Percentiles rank a stretch among this genome's conserved stretches.
phyloP scores from a whole-genome alignment of 2,113 vertebrate genomes.

The Gambusia affinis region DNA sequence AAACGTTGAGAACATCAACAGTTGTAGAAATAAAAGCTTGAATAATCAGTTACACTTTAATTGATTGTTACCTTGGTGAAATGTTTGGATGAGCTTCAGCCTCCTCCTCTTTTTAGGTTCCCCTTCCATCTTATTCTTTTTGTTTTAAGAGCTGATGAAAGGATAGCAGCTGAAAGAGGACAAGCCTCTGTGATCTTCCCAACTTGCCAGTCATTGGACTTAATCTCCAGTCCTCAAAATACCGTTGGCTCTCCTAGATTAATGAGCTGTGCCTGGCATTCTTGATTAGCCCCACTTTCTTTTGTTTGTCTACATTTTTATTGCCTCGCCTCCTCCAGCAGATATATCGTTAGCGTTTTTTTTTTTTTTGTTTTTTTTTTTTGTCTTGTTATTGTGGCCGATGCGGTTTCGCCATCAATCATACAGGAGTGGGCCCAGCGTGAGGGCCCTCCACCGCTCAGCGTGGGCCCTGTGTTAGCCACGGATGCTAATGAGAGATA shows the following conservation, averaged over 20 bases:
- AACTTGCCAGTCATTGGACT: conserved; percentile 54
- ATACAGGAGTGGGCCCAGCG: conserved; percentile 63
- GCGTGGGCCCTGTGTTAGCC: conserved; percentile 68
- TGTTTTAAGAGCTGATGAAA: conserved; percentile 60
- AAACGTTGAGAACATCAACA: background rate
- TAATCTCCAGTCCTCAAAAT: conserved; percentile 56
- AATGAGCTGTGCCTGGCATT: conserved; percentile 66
- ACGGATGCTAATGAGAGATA: conserved; percentile 78
- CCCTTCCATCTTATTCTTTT: conserved; percentile 49
- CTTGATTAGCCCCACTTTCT: conserved; percentile 65
- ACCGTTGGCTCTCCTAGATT: conserved; percentile 49
- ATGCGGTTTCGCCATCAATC: conserved; percentile 70
- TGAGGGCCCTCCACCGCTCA: conserved; percentile 58
- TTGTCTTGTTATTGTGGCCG: conserved; percentile 61
- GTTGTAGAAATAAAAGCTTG: background rate
- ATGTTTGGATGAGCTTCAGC: background rate
- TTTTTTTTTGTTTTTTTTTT: conserved; percentile 51
- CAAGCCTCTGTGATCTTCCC: conserved; percentile 23
- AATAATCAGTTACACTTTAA: background rate
- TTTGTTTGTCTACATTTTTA: conserved; percentile 67
- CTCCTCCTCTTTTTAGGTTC: conserved; percentile 43
- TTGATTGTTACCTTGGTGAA: background rate
- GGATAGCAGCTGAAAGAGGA: conserved; percentile 50
- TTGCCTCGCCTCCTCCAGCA: conserved; percentile 44
- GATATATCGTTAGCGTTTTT: conserved; percentile 58